Evolutionary conservation across 2,888 invertebrate species (phyloP), one percentile per base, ranked within the genome.

Genomic region (Anoncus sp.): DNA sequence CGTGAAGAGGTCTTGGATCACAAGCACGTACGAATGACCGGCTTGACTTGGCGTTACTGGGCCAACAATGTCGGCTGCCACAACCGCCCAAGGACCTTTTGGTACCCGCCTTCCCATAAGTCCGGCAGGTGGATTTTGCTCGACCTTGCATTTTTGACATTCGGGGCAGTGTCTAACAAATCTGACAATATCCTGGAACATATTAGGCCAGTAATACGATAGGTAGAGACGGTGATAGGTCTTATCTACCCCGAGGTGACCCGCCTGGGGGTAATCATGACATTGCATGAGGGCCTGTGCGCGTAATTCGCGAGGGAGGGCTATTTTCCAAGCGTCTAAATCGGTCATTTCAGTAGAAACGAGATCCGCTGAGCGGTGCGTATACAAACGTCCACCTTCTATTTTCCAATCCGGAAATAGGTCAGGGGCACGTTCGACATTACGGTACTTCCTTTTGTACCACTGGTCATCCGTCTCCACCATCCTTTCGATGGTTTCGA

Each of bases 121-220:
- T 0, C 81, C 77, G 0, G 45, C 27, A 0, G 77, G 72, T 0
- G 43, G 35, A 1, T 6, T 3, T 10, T 76, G 71, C 3, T 51
- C 49, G 1, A 75, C 53, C 35, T 85, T 85, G 4, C 53, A 43
- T 0, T 9, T 18, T 22, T 81, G 81, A 22, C 84, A 85, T 0
- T 53, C 31, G 2, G 35, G 3, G 40, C 84, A 85, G 0, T 22
- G 27, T 3, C 63, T n/a, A 0, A 85, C 80, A 22, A 65, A 82
- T 0, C 43, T 35, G 0, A 63, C 65, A 0, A 82, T 55, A 20
- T 82, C 80, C n/a, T 47, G 0, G 85, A 0, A 82, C 60, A 22
- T 82, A 79, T n/a, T 45, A 0, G 85, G 84, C 85, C 85, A 86
- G 40, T 80, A 85, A 38, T 75, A 85, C 9, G 51, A 22, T 3